Evolutionary conservation across 2,113 vertebrate genomes (phyloP).

Genomic region (Polyodon spathula): DNA sequence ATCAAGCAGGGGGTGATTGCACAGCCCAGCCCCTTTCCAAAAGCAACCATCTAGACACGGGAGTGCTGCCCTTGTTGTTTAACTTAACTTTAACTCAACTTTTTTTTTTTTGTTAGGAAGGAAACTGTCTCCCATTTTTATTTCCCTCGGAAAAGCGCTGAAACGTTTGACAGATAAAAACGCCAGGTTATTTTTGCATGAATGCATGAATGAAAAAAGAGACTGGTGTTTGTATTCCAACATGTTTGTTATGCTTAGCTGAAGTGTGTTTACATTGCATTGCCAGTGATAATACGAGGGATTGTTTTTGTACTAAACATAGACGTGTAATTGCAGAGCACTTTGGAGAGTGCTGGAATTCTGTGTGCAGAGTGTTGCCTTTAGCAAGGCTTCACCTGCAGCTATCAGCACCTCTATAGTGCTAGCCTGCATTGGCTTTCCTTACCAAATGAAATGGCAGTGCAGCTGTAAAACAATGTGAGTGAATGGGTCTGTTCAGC

Average conservation of each 20-base stretch:
- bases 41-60: constrained; percentile 34
- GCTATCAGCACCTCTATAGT: too few relatives aligned
- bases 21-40: not conserved
- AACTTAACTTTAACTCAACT: not conserved
- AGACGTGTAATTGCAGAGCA: not conserved
- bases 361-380: not conserved
- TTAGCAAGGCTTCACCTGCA: not conserved
- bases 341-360: not conserved
- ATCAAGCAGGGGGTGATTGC: not conserved
- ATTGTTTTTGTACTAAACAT: not conserved
- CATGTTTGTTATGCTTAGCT: constrained; percentile 11
- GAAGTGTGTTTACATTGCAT: not conserved
- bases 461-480: too few relatives aligned
- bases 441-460: too few relatives aligned
- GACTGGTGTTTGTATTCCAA: constrained; percentile 18
- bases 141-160: constrained; percentile 69
- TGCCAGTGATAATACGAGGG: not conserved
- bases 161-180: constrained; percentile 58
- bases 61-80: not conserved
- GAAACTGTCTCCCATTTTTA: constrained; percentile 83
- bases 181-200: constrained; percentile 61
- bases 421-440: too few relatives aligned
- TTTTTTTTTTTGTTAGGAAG: constrained; percentile 59
- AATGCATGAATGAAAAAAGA: constrained; percentile 36
- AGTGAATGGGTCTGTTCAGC: too few relatives aligned